Conservation (phyloP, 2,113 vertebrate genomes). For the Cyanoliseus patagonus region DNA sequence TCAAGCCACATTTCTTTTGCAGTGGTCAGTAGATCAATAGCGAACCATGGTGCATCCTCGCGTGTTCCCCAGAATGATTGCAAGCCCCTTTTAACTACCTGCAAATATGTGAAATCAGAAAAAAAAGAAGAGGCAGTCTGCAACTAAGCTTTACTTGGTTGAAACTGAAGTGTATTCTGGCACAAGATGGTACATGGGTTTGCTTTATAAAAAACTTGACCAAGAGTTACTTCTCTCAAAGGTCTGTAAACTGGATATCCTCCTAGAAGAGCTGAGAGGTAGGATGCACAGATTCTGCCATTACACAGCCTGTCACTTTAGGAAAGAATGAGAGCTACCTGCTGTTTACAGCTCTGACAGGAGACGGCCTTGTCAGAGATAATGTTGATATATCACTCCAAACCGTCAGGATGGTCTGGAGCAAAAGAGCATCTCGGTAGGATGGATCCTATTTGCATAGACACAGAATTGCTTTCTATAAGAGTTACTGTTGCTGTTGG, state of each 20-base stretch:
- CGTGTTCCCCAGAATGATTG: neutral
- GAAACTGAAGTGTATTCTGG: neutral
- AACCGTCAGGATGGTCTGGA: neutral
- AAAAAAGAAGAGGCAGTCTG: neutral
- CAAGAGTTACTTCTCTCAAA: neutral
- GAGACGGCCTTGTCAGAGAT: neutral
- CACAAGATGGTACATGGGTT: neutral
- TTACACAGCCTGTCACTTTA: neutral
- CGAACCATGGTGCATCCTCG: neutral
- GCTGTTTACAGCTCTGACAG: neutral
- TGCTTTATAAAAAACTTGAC: neutral
- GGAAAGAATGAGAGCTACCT: neutral
- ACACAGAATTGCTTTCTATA: neutral
- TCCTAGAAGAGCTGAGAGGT: neutral
- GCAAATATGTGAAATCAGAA: neutral
- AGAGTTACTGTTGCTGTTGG: neutral
- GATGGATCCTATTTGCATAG: neutral
- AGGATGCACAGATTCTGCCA: neutral
- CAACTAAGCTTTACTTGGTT: neutral
- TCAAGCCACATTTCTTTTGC: neutral
- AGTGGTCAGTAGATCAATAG: slow-evolving; percentile 12
- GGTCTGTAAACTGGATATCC: neutral
- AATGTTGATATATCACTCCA: neutral
- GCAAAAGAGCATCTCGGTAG: neutral
- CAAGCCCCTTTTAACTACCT: neutral